Evolutionary conservation across 2,888 invertebrate genomes (phyloP), one percentile per base, ranked within the genome.

Genomic region (Hydriomena furcata): DNA sequence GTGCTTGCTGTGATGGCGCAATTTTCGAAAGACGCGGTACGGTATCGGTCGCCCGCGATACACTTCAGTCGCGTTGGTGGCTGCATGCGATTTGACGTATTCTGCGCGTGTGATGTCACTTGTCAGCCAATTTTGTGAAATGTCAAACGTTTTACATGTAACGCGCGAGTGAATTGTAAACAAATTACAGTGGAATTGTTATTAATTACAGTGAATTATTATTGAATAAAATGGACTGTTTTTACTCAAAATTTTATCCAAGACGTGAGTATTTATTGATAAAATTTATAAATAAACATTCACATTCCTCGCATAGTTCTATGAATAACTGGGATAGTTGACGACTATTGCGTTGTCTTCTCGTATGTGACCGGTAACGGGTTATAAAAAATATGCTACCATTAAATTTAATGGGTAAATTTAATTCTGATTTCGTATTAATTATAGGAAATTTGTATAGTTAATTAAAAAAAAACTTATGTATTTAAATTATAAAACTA

Each of bases 11-110:
- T 77, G 87, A 90, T 91, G 91, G 90, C 90, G 91, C 91, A 91
- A 92, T 91, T 91, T 91, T 91, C 91, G 91, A 90, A 90, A 90
- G 91, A 90, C 91, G 91, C 90, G 91, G 90, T 90, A 82, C 86
- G 87, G 89, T 85, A 84, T 87, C 82, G 90, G 84, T 85, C 89
- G 91, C 84, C 83, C 84, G 88, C 83, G 83, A 84, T 91, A 89
- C 83, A 91, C 88, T 91, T 91, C 91, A 91, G 91, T 91, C 91
- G 91, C 89, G 91, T 90, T 88, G 73, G 85, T 88, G 87, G 87
- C 85, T 87, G 86, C 85, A 85, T 84, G 88, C 85, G 90, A 90
- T 91, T 91, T 91, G 91, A 91, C 91, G 91, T 91, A 89, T 90
- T 89, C 80, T 79, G 88, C 83, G 90, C 78, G 75, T 76, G 87